Percentiles rank a stretch among this genome's conserved stretches.
Conservation (phyloP, 1,140 invertebrate genomes). For the Hyphantria cunea region DNA sequence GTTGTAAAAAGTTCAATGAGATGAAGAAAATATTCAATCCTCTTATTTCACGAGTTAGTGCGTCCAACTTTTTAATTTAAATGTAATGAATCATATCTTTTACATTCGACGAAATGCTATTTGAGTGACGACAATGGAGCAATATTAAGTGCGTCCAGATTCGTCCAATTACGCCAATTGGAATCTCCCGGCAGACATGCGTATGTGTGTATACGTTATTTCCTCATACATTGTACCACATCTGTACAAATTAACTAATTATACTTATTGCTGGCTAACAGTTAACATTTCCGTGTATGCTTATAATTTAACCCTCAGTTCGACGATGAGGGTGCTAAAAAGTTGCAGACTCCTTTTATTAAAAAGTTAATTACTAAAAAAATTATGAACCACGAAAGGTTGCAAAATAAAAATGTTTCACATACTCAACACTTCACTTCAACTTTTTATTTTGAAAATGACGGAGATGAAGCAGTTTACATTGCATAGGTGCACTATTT, state of each 20-base stretch:
- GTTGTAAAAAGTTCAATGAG: background rate
- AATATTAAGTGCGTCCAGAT: conserved; percentile 80
- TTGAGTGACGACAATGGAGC: conserved; percentile 78
- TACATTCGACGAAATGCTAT: conserved; percentile 73
- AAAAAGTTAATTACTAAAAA: conserved; percentile 1
- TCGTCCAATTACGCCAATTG: conserved; percentile 80
- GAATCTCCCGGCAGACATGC: conserved; percentile 65
- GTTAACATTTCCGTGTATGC: conserved; percentile 35
- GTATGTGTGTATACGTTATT: conserved; percentile 59
- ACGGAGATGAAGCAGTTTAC: background rate
- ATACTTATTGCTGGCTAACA: conserved; percentile 46
- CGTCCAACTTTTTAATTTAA: conserved; percentile 52
- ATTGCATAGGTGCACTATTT: too few species aligned
- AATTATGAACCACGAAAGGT: background rate
- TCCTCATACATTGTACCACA: conserved; percentile 77
- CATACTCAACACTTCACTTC: background rate
- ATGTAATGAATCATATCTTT: conserved; percentile 76
- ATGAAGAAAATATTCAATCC: background rate
- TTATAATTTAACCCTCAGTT: background rate
- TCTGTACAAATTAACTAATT: conserved; percentile 81
- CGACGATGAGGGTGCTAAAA: background rate
- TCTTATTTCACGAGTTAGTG: background rate
- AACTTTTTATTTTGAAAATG: background rate
- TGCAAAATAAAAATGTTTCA: background rate
- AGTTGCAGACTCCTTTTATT: background rate